Evolutionary conservation across 1,140 invertebrate genomes (phyloP), one percentile per base, ranked within the genome.

Genomic region (Drosophila lacertosa): DNA sequence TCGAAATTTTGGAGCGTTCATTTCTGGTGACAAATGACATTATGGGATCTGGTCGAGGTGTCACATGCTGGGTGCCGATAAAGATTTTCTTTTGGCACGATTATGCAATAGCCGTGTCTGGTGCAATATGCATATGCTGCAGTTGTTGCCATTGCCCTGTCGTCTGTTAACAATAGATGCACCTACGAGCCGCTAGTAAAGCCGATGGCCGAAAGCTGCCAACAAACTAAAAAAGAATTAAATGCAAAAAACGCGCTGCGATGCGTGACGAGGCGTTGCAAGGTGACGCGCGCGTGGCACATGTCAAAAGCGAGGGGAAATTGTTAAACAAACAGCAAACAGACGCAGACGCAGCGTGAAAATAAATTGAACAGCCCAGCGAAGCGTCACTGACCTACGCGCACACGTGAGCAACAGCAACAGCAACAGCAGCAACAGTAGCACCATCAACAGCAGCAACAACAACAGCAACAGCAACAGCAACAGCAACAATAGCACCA

Each of bases 331-430:
- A 77, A 77, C 35, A 54, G 45, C 70, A 40, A 77, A 57, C 9
- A 29, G 47, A 69, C 48, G 60, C 53, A 62, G 48, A 51, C 45
- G 75, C 77, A 58, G 75, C 75, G 62, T 77, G 50, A 74, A 78
- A 74, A 76, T 71, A 77, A 75, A 75, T 75, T 75, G 73, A 75
- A 75, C 68, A 48, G 57, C 55, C 29, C 59, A 50, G 64, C 59
- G 57, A 71, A 73, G 68, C 76, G 80, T 84, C 80, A 84, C 80
- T 84, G 80, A 84, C 80, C 80, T 84, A 83, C 50, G 82, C 59
- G 71, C 63, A 84, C 79, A 84, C 80, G 80, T 83, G 75, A 74
- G 76, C 22, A 39, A 73, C 42, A 59, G 4, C 15, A 54, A 2
- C 45, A 50, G 32, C 54, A 57, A 3, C 37, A 57, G 4, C n/a